A percentile compares a stretch with the other conserved stretches of the same genome.
phyloP scores from a whole-genome alignment of 2,113 vertebrate species.

The Onychorhynchus coronatus region DNA sequence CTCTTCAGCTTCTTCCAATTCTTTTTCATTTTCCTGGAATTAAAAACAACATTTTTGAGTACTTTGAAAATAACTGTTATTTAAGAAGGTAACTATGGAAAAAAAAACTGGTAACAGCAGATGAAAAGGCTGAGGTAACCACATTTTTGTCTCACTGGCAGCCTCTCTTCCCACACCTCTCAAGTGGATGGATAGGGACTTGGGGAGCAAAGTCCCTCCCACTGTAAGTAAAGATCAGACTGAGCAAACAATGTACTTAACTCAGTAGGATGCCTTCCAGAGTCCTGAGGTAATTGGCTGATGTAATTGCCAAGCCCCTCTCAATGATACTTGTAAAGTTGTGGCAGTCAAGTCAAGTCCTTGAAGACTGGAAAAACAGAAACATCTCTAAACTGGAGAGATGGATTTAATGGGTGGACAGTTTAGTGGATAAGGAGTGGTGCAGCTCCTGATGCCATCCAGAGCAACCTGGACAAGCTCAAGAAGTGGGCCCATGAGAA shows the following conservation, averaged over 20 bases:
- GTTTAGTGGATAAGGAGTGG: background rate
- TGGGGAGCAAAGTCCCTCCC: background rate
- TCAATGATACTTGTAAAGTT: background rate
- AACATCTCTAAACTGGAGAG: background rate
- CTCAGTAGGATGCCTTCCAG: background rate
- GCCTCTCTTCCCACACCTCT: background rate
- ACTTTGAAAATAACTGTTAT: background rate
- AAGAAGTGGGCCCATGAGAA: background rate
- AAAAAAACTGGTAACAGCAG: background rate
- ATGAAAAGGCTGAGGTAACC: background rate
- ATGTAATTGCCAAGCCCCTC: background rate
- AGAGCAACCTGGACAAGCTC: background rate
- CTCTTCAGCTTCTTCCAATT: constrained; percentile 87
- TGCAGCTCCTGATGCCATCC: background rate
- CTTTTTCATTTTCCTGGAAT: constrained; percentile 89
- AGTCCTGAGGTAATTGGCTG: background rate
- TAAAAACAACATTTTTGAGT: constrained; percentile 31
- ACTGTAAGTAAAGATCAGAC: background rate
- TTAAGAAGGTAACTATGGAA: background rate
- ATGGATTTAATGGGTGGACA: background rate
- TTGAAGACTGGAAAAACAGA: background rate
- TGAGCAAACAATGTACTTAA: background rate
- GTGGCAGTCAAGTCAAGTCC: background rate
- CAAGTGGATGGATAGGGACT: background rate
- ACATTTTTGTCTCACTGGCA: background rate